Percentiles rank a stretch among this genome's conserved stretches.
phyloP scores from a whole-genome alignment of 1,140 invertebrate genomes.

The Drosophila sproati region DNA sequence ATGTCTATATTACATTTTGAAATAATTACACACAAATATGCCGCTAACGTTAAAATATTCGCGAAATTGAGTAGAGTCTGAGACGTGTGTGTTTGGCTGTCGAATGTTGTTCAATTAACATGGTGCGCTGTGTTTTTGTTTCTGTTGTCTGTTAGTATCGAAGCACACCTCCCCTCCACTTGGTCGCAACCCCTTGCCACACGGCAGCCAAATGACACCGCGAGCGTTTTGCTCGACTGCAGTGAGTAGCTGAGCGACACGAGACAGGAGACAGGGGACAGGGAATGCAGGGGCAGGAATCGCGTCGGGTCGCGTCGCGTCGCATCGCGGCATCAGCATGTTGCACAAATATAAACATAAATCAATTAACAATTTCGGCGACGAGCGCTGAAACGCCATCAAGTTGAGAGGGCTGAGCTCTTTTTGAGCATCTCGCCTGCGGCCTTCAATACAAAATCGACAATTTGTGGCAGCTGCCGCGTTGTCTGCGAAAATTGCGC shows the following conservation, averaged over 20 bases:
- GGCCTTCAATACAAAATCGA: conserved; percentile 63
- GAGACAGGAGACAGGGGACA: too few relatives aligned
- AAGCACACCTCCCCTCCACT: background rate
- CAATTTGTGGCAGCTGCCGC: conserved; percentile 60
- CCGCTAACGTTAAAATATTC: conserved; percentile 67
- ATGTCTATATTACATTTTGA: conserved; percentile 53
- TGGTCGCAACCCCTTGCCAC: background rate
- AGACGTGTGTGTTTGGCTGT: conserved; percentile 35
- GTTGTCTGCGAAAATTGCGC: conserved; percentile 25
- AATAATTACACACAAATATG: conserved; percentile 79
- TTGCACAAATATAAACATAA: conserved; percentile 84
- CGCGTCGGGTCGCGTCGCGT: conserved; percentile 1
- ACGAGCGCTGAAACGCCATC: conserved; percentile 2
- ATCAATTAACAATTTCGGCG: conserved; percentile 79
- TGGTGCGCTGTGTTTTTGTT: conserved; percentile 72
- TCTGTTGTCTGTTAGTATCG: conserved; percentile 61
- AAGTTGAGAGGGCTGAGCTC: conserved; percentile 2
- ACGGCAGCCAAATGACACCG: conserved; percentile 63
- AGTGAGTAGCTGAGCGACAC: background rate
- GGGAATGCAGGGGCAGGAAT: conserved; percentile 16
- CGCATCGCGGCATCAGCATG: conserved; percentile 68
- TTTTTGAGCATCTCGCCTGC: conserved; percentile 48
- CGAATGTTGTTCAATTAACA: conserved; percentile 82
- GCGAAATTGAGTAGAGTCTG: conserved; percentile 64
- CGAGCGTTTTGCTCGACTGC: conserved; percentile 63